Evolutionary conservation across 2,888 invertebrate genomes (phyloP), one percentile per base, ranked within the genome.

Genomic region (Tipula confusa): DNA sequence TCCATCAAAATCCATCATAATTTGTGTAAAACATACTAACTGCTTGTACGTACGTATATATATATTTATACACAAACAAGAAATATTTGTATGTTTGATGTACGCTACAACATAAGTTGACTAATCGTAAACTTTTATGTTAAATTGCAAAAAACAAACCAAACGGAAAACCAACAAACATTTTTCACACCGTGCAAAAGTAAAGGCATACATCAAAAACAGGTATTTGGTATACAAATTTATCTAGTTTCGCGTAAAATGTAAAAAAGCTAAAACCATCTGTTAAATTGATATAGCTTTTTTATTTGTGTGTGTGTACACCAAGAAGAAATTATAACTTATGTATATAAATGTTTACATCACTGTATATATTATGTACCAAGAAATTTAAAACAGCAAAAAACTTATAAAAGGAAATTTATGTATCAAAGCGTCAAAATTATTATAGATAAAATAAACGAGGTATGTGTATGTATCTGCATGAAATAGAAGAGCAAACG

Each of bases 51-150:
- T n/a, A n/a, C n/a, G n/a, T n/a, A n/a, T 13, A 38, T 13, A 38
- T 4, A 13, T 13, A 0, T 13, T 13, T 38, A 11, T n/a, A 64
- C 24, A 9, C 64, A 4, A 24, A 1, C 24, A 64, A 24, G 9
- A 24, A 64, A 9, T 64, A 24, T 9, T n/a, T 64, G 33, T 3
- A 64, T 43, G 43, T 15, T 43, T 64, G 24, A 64, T 64, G 64
- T 64, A 3, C 43, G 43, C 43, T 43, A n/a, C 43, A 64, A 24
- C 64, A 64, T 64, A 24, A 64, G 64, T 24, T 64, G 24, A 64
- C 64, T 64, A 64, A 64, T 64, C 64, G 64, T 64, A 64, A 64
- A 64, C 24, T 64, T 33, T 64, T 64, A 64, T 64, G 64, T 24
- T 64, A 64, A 64, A 64, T 64, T 64, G 24, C 7, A 64, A 43